Base-by-base conservation (phyloP, 2,113 vertebrate genomes). In the Anguilla japonica region DNA sequence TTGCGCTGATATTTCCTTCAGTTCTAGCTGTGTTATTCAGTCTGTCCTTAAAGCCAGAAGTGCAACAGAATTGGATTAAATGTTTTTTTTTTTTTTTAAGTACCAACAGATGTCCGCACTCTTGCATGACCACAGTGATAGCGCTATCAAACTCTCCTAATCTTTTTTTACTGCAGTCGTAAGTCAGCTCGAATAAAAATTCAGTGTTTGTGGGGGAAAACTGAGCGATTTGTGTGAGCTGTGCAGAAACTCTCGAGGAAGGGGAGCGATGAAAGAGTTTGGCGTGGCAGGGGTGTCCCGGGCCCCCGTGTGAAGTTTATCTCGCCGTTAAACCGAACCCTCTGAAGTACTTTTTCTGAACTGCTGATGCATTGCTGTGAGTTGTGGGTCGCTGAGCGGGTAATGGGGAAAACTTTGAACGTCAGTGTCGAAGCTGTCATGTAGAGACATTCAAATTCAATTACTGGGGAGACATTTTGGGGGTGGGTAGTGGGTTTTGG, bases 321-420 rank as follows among this genome's bases (percentile, higher is more conserved):
- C 50, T 63, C 56, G 8, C 8, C 9, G 29, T 39, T n/a, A 40
- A 41, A 80, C 63, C 18, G 60, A 41, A 2, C 9, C 34, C 34
- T 75, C 20, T 78, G 88, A 85, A 56, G 82, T 34, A 34, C 34
- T 34, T 75, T 53, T 71, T 85, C 16, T 88, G 82, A 39, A 53
- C 87, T 84, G 86, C 41, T 60, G 46, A 82, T 85, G 81, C 41
- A 41, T 75, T 83, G 57, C 9, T 78, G 79, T 90, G 87, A 53
- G 46, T 56, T 53, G 6, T 4, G 13, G 63, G 89, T 83, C 63
- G 14, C 83, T 88, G 60, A 78, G 75, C 40, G 14, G 63, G 85
- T 88, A 91, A 91, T 90, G 87, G 89, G 85, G 79, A 53, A 15
- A 26, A 82, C 83, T 89, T 87, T 90, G 89, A 83, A 84, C 71